Percentiles rank a stretch among this genome's conserved stretches.
Conservation (phyloP, 2,113 vertebrate genomes). For the Trematomus loennbergii region DNA sequence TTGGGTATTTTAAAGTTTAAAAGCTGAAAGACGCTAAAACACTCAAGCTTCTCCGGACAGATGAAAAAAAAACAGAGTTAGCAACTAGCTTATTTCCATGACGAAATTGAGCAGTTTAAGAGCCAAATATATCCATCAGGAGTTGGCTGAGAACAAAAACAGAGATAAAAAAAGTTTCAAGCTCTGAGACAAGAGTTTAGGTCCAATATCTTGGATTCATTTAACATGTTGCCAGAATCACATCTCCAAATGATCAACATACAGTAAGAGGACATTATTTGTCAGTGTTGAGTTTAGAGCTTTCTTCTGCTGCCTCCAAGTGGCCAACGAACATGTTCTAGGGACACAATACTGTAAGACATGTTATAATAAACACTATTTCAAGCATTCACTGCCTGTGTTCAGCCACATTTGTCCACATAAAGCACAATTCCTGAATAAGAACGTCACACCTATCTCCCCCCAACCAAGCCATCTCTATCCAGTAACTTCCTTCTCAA, state of each 20-base stretch:
- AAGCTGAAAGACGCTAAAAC: background rate
- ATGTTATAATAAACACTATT: background rate
- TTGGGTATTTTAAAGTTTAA: background rate
- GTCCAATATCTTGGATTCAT: too few relatives aligned
- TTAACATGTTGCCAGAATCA: too few relatives aligned
- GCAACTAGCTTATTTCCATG: too few relatives aligned
- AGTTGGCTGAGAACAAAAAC: background rate
- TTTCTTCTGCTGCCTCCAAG: background rate
- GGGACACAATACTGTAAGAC: background rate
- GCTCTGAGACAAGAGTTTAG: too few relatives aligned
- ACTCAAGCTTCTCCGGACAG: background rate
- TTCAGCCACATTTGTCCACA: background rate
- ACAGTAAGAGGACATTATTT: background rate
- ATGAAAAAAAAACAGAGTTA: background rate
- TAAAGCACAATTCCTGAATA: constrained; percentile 4
- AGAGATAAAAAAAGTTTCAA: background rate
- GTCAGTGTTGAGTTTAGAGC: background rate
- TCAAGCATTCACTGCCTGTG: background rate
- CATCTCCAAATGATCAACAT: background rate
- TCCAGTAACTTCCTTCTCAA: constrained; percentile 47
- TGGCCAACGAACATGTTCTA: background rate
- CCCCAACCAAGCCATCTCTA: constrained; percentile 6
- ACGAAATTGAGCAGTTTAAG: too few relatives aligned
- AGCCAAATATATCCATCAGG: too few relatives aligned
- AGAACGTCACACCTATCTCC: background rate